Base-by-base conservation (phyloP, 2,113 vertebrate species). In the Scolopax mira region DNA sequence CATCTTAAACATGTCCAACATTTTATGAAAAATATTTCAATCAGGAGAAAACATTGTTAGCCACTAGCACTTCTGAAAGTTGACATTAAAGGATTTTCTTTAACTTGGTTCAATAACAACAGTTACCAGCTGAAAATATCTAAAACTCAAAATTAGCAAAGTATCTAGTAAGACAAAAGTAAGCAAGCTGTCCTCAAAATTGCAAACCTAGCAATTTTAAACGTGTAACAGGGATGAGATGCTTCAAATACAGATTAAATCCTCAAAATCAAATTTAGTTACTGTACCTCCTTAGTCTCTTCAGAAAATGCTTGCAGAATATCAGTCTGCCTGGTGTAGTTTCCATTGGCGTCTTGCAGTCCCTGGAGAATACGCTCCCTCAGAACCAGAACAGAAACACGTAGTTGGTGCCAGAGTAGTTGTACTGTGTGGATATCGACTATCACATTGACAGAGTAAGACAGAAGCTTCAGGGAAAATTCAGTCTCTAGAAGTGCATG, bases 261-360 rank as follows among this genome's bases (percentile, higher is more conserved):
- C 75, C 24, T 49, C 35, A 51, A 51, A 84, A 79, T 13, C 79
- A 2, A 51, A 54, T 91, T 92, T 57, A 89, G 28, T 81, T 90
- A 95, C 97, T 71, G 25, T 97, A 99, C 99, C 99, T 99, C 98
- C 13, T 99, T 98, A 85, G 99, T 98, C 96, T 99, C 99, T 93
- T 99, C 98, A 65, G 98, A 98, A 98, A 99, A 99, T 37, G 99
- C 99, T 97, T 99, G 99, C 74, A 99, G 98, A 95, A 99, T 99
- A 96, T 99, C 99, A 1, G 99, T 99, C 98, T 99, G 99, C 24
- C 99, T 97, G 62, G 99, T 99, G 97, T 98, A 99, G 98, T 99
- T 99, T 67, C 99, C 99, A 98, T 99, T 99, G 97, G 99, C 98
- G 81, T 99, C 99, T 97, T 99, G 99, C 19, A 99, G 98, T n/a